These are phyloP conservation scores for Atta colombica DNA, from an alignment of 1,140 invertebrate genomes.

Conservation along the genomic window DNA sequence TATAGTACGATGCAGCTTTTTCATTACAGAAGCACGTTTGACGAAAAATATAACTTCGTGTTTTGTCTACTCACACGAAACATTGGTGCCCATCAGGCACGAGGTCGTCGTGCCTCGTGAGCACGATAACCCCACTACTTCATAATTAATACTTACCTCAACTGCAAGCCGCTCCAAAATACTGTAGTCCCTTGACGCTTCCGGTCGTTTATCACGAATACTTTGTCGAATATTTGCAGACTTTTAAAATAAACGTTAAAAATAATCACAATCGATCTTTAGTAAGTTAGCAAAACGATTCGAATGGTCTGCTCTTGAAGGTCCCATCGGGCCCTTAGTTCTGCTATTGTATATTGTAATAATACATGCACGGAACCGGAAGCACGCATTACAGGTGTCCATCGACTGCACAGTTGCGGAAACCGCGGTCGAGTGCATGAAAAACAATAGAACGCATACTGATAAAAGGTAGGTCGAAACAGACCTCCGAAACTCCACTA, in stretches of 20 bases:
- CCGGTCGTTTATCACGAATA: neutral
- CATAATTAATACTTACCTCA: constrained; percentile 42
- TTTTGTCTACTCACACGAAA: constrained; percentile 46
- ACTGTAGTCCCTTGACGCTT: constrained; percentile 1
- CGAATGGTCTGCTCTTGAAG: neutral
- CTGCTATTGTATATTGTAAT: constrained; percentile 61
- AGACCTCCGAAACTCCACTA: constrained; percentile 4
- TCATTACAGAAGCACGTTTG: neutral
- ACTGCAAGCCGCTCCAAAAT: constrained; percentile 18
- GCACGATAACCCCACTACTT: constrained; percentile 52
- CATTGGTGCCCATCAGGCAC: constrained; percentile 52
- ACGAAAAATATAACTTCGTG: constrained; percentile 37
- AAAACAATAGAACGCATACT: constrained; percentile 80
- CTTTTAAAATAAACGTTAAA: neutral
- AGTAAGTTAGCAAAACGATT: constrained; percentile 1
- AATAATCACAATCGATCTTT: constrained; percentile 4
- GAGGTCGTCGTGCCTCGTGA: constrained; percentile 64
- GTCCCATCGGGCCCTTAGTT: neutral
- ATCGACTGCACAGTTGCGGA: constrained; percentile 76
- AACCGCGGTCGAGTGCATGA: constrained; percentile 78
- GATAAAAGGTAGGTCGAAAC: constrained; percentile 69
- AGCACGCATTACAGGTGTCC: constrained; percentile 73
- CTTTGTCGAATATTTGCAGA: neutral
- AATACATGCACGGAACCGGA: constrained; percentile 78
- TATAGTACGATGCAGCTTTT: no score